Evolutionary conservation across 2,797 vertebrate species (phyloP).

Genomic region (Miichthys miiuy): DNA sequence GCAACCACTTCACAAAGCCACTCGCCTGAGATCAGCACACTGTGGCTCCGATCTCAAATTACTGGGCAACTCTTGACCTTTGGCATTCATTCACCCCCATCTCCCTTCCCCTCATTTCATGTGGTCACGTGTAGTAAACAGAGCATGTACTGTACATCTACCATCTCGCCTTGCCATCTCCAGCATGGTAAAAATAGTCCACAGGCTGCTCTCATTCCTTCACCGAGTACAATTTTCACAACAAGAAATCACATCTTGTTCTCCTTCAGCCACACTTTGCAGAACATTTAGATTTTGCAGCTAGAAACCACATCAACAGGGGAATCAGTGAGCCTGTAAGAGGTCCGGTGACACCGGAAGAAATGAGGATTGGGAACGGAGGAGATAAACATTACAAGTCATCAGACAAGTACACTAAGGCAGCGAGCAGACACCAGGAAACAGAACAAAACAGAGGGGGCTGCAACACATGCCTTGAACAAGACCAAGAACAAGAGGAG

Average conservation of each 20-base stretch:
- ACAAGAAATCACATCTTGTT: constrained; percentile 5
- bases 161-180: constrained; percentile 9
- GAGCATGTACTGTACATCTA: constrained; percentile 29
- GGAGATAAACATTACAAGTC: background rate
- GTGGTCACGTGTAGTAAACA: constrained; percentile 26
- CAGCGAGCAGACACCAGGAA: constrained; percentile 28
- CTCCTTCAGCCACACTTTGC: background rate
- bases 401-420: constrained; percentile 2
- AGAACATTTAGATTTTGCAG: background rate
- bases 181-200: constrained; percentile 9
- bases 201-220: background rate
- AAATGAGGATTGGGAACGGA: constrained; percentile 4
- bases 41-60: constrained; percentile 29
- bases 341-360: background rate
- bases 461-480: constrained; percentile 36
- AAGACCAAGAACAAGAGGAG: constrained; percentile 51
- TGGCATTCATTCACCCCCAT: background rate
- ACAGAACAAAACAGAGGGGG: constrained; percentile 35
- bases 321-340: background rate
- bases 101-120: constrained; percentile 3
- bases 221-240: background rate
- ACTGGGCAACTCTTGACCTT: constrained; percentile 43
- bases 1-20: background rate
- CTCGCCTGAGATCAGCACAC: constrained; percentile 4
- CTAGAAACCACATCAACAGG: background rate